A percentile compares a stretch with the other conserved stretches of the same genome.
phyloP scores from a whole-genome alignment of 2,113 vertebrate genomes.

The Stegastes partitus region DNA sequence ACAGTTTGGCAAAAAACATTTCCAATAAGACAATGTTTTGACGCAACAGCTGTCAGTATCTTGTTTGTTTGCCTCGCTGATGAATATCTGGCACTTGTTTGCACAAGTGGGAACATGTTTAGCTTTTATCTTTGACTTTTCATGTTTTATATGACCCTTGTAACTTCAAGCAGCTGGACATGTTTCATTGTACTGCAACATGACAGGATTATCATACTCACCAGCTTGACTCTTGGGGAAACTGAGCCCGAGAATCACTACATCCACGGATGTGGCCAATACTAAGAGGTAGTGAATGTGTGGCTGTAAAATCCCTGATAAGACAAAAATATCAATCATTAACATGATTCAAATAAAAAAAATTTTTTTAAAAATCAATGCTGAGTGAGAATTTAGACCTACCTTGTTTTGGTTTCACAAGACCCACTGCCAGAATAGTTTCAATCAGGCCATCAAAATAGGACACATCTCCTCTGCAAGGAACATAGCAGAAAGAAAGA shows the following conservation, averaged over 20 bases:
- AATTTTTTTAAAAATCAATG: not conserved
- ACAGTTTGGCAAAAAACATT: not conserved
- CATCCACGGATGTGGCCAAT: constrained; percentile 95
- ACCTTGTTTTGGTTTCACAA: constrained; percentile 97
- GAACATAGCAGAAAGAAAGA: not conserved
- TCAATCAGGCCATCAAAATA: constrained; percentile 99
- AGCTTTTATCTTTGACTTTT: too few relatives aligned
- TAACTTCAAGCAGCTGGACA: too few relatives aligned
- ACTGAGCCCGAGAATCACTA: constrained; percentile 95
- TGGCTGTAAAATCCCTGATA: constrained; percentile 95
- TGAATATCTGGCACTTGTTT: constrained; percentile 2
- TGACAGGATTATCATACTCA: constrained; percentile 64
- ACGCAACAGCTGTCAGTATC: not conserved
- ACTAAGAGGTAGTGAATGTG: constrained; percentile 95
- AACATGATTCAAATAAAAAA: not conserved
- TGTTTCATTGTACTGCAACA: too few relatives aligned
- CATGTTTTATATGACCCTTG: too few relatives aligned
- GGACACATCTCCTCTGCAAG: constrained; percentile 91
- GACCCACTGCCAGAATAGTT: constrained; percentile 96
- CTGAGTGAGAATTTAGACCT: constrained; percentile 2
- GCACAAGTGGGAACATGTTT: not conserved
- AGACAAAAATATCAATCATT: constrained; percentile 13
- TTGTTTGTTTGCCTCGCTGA: not conserved
- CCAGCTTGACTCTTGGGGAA: constrained; percentile 91
- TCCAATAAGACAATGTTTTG: not conserved